Evolutionary conservation across 2,888 invertebrate species (phyloP).

Genomic region (Oconnorella tubifera): DNA sequence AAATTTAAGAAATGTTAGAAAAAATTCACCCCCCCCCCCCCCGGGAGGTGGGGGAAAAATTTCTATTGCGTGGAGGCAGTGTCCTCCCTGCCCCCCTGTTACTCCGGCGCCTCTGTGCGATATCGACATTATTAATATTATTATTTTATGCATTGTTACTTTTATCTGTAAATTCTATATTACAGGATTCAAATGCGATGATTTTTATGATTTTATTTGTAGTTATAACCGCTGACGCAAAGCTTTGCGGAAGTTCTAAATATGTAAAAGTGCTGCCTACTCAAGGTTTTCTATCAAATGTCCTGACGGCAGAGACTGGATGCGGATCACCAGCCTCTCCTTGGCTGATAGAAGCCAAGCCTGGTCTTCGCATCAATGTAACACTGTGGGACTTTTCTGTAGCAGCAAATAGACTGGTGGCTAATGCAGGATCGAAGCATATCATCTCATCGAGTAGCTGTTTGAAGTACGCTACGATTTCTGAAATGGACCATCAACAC

Average conservation of each 20-base stretch:
- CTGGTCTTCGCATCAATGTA: conserved; percentile 15
- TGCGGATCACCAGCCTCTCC: conserved; percentile 10
- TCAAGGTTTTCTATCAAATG: conserved; percentile 11
- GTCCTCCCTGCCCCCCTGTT: no score
- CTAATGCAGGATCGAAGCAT: background rate
- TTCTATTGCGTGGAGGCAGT: no score
- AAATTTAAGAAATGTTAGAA: no score
- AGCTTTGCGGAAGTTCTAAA: background rate
- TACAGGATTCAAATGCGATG: no score
- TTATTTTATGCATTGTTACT: no score
- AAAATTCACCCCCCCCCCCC: no score
- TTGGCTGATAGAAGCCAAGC: conserved; percentile 17
- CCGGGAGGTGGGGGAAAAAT: no score
- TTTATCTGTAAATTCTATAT: no score
- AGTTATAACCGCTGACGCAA: background rate
- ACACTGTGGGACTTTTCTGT: conserved; percentile 14
- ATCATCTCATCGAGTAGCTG: conserved; percentile 5
- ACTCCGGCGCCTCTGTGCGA: no score
- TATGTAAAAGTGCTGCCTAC: background rate
- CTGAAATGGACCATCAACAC: conserved; percentile 7
- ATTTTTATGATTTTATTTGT: background rate
- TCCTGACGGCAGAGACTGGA: conserved; percentile 7
- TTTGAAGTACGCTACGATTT: conserved; percentile 12
- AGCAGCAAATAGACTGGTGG: background rate
- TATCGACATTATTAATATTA: no score